phyloP scores from a whole-genome alignment of 2,113 vertebrate genomes.

The Apeltes quadracus region DNA sequence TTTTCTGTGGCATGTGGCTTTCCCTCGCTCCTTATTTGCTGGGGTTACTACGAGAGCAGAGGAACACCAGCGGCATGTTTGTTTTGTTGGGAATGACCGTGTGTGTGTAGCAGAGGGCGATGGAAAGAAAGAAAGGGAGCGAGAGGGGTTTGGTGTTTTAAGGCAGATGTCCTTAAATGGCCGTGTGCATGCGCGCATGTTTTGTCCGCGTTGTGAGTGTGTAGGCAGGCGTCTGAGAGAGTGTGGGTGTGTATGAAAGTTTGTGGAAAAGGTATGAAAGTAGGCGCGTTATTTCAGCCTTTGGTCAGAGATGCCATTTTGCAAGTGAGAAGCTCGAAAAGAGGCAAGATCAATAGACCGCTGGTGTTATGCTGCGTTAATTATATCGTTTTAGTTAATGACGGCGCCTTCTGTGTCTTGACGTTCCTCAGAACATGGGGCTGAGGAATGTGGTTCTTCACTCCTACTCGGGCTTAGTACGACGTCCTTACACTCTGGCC shows the following conservation, averaged over 20 bases:
- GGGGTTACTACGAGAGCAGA: constrained; percentile 66
- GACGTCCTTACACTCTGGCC: background rate
- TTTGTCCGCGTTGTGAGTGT: constrained; percentile 17
- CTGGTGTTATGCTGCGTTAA: background rate
- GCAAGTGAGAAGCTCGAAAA: background rate
- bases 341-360: background rate
- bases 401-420: constrained; percentile 24
- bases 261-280: constrained; percentile 29
- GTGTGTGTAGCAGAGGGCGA: constrained; percentile 60
- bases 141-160: constrained; percentile 50
- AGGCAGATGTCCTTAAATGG: constrained; percentile 79
- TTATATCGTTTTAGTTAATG: background rate
- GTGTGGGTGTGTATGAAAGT: constrained; percentile 19
- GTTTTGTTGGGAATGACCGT: constrained; percentile 72
- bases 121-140: constrained; percentile 35
- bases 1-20: constrained; percentile 64
- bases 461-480: background rate
- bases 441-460: background rate
- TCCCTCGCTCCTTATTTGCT: constrained; percentile 76
- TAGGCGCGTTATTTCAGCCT: constrained; percentile 15
- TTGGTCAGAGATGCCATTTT: constrained; percentile 4
- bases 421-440: background rate
- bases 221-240: constrained; percentile 20
- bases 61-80: constrained; percentile 59
- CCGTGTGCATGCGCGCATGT: constrained; percentile 24